Evolutionary conservation across 2,797 vertebrate genomes (phyloP).

Genomic region (Clarias platycephalus): DNA sequence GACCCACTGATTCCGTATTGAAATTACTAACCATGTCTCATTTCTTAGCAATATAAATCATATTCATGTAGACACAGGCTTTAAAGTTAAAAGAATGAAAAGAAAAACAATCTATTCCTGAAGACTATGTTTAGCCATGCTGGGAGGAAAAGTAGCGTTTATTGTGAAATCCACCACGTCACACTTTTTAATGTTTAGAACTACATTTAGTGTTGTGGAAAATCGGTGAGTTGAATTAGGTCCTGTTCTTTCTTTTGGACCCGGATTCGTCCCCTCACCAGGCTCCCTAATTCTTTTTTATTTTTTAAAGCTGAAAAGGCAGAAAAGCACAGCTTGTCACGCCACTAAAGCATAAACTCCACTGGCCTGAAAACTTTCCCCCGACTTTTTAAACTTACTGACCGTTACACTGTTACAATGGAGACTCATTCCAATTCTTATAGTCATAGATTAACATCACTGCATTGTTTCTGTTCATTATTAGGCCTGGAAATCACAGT

Average conservation of each 20-base stretch:
- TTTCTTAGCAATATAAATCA: not conserved
- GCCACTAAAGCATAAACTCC: not conserved
- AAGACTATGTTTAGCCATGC: not conserved
- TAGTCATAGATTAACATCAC: not conserved
- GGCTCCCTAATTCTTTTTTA: not conserved
- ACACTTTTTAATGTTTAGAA: too few relatives aligned
- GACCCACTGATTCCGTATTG: not conserved
- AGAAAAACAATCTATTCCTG: not conserved
- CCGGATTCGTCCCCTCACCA: not conserved
- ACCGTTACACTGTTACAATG: not conserved
- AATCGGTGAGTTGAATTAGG: not conserved
- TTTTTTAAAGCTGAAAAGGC: not conserved
- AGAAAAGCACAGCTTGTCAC: not conserved
- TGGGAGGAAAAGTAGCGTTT: not conserved
- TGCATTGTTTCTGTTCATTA: not conserved
- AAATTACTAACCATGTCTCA: not conserved
- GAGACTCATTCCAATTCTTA: not conserved
- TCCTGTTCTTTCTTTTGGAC: not conserved
- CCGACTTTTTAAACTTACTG: not conserved
- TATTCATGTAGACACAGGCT: not conserved
- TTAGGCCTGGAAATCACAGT: not conserved
- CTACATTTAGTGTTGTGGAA: not conserved
- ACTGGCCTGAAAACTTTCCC: not conserved
- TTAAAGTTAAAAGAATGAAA: not conserved
- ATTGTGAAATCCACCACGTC: too few relatives aligned